Percentiles rank a stretch among this genome's conserved stretches.
Conservation (phyloP, 2,113 vertebrate genomes). For the Oceanodroma tethys region DNA sequence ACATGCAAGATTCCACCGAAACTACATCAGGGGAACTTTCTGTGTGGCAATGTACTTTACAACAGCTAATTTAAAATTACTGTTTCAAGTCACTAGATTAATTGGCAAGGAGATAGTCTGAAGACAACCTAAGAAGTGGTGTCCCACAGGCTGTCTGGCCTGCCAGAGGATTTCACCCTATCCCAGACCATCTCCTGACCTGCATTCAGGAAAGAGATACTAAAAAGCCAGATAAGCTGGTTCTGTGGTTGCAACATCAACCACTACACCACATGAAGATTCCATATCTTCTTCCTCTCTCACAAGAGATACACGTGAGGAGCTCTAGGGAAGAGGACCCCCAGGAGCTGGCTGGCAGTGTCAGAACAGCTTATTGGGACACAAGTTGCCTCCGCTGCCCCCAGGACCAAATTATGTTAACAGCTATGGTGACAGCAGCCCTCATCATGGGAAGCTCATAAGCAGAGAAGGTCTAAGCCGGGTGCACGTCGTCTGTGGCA, state of each 20-base stretch:
- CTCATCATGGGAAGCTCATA: neutral
- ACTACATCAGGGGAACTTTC: neutral
- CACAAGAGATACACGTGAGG: rapidly evolving
- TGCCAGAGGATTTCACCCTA: neutral
- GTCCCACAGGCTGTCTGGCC: neutral
- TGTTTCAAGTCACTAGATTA: neutral
- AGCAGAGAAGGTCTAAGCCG: neutral
- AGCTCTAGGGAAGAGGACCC: neutral
- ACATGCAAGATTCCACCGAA: neutral
- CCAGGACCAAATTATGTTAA: neutral
- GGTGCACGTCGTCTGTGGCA: too few species aligned
- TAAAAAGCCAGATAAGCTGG: neutral
- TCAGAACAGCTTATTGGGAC: neutral
- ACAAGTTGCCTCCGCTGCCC: neutral
- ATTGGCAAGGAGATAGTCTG: neutral
- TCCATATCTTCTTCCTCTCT: neutral
- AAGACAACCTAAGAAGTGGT: neutral
- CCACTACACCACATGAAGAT: neutral
- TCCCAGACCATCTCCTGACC: neutral
- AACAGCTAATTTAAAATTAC: neutral
- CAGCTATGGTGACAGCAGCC: neutral
- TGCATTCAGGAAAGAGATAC: neutral
- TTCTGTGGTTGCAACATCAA: neutral
- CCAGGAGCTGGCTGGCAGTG: neutral
- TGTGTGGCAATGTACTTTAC: neutral